A percentile compares a stretch with the other conserved stretches of the same genome.
Conservation (phyloP, 1,140 invertebrate species). For the Radopholus similis region DNA sequence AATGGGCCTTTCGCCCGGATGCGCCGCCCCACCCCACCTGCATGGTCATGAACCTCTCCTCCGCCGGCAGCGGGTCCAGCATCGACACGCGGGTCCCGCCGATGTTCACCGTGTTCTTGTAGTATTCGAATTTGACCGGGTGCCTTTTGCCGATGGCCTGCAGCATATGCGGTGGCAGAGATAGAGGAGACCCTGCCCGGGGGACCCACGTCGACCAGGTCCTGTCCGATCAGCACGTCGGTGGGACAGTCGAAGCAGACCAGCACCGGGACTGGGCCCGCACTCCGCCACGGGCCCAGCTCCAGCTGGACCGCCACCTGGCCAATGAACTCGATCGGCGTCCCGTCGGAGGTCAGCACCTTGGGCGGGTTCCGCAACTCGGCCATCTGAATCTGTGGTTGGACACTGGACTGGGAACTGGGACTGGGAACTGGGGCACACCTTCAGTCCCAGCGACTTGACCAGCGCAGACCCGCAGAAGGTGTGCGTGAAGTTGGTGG, state of each 20-base stretch:
- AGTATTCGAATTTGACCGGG: conserved; percentile 12
- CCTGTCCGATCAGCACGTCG: conserved; percentile 20
- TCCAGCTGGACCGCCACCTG: background rate
- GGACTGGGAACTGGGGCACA: background rate
- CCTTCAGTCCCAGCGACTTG: conserved; percentile 6
- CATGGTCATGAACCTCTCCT: conserved; percentile 12
- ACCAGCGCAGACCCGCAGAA: conserved; percentile 10
- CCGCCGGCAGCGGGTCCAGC: conserved; percentile 11
- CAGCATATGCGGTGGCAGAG: no score
- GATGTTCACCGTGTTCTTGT: conserved; percentile 20
- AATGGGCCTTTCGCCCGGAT: no score
- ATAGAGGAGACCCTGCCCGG: background rate
- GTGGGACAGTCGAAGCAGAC: conserved; percentile 16
- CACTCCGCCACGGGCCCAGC: conserved; percentile 16
- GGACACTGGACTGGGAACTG: background rate
- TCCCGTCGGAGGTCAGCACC: conserved; percentile 6
- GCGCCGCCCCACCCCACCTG: no score
- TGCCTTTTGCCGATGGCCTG: conserved; percentile 1
- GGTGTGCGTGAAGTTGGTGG: conserved; percentile 9
- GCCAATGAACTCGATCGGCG: conserved; percentile 12
- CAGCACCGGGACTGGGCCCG: background rate
- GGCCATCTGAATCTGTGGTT: background rate
- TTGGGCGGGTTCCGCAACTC: background rate
- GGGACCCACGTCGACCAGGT: conserved; percentile 1
- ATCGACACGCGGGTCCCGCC: conserved; percentile 13